Evolutionary conservation across 2,113 vertebrate genomes (phyloP), one percentile per base, ranked within the genome.

Genomic region (Hemibagrus wyckioides): DNA sequence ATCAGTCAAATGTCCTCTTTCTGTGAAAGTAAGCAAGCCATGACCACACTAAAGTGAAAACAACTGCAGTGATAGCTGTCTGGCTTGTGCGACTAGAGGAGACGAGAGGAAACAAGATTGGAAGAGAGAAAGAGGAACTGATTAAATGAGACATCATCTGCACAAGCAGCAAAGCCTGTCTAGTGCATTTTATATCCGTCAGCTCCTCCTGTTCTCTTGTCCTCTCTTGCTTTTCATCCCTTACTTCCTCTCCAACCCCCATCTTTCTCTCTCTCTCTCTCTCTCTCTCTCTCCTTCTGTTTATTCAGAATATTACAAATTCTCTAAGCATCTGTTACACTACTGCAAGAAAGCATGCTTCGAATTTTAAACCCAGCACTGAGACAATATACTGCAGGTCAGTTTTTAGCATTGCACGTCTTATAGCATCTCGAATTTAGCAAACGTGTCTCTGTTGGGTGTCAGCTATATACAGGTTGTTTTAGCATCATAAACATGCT

Each of bases 331-430:
- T 30, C 19, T 84, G 48, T 54, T 84, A 23, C 7, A 13, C 67
- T 56, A 75, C 67, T 48, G 77, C 77, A 80, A 80, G 69, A 59
- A 85, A 76, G 48, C 52, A 48, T 56, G 54, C 56, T 65, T 39
- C 19, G 67, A 73, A 71, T 73, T 71, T 50, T 79, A 77, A 61
- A 77, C 25, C 39, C 50, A 44, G 63, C 7, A 39, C 30, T 77
- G 21, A 48, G 19, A 30, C n/a, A 50, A 48, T 52, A 11, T 85
- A 25, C 41, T 19, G 6, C 14, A 19, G 54, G 25, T 50, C 19
- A 21, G 13, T 39, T 69, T 65, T 30, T 19, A 50, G 81, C 61
- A 52, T 50, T 48, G 17, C 3, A 7, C 76, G 5, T 33, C 15
- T 56, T 36, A 56, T 17, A 84, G 10, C 23, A n/a, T 83, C 44